Evolutionary conservation across 2,888 invertebrate species (phyloP), one percentile per base, ranked within the genome.

Genomic region (Salpingus planirostris): DNA sequence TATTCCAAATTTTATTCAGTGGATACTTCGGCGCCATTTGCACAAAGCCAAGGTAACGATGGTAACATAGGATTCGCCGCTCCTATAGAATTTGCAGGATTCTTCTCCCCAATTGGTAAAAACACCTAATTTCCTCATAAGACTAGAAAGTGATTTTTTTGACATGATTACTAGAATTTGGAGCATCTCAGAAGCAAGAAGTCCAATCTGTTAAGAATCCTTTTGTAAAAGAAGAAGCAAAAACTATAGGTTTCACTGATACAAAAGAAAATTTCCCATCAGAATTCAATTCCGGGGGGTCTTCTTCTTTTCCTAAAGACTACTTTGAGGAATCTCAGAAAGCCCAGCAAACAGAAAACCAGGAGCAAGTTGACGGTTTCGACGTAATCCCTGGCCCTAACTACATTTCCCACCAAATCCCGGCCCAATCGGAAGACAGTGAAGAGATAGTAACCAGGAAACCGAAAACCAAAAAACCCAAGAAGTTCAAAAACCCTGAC

Each of bases 21-120:
- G 13, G 54, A 55, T 22, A 34, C 37, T 3, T 47, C 52, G n/a
- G 43, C 50, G 4, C 46, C 52, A 14, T 12, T 41, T 13, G 23
- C 22, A 13, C 27, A 37, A 7, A 30, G 36, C 22, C 42, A 33
- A 31, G 30, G 36, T 24, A 27, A 31, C 25, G 21, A 31, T 21
- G 31, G 26, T 14, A 11, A 32, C 15, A 31, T 33, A 22, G 47
- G 45, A 22, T 50, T 51, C 12, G 69, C 71, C 13, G 64, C 68
- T 40, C 69, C 73, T 8, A 59, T 71, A 52, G 74, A 74, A 57
- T 76, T 73, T 50, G 64, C 66, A 6, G 62, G 69, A n/a, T 64
- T 74, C 49, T 71, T 74, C 8, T 42, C 46, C 11, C 40, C 47
- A 11, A 25, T 49, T 31, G 46, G 51, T 51, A 31, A 29, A 33